Percentiles rank a stretch among this genome's conserved stretches.
Conservation (phyloP, 2,888 invertebrate species). For the Leptopilina myrica region DNA sequence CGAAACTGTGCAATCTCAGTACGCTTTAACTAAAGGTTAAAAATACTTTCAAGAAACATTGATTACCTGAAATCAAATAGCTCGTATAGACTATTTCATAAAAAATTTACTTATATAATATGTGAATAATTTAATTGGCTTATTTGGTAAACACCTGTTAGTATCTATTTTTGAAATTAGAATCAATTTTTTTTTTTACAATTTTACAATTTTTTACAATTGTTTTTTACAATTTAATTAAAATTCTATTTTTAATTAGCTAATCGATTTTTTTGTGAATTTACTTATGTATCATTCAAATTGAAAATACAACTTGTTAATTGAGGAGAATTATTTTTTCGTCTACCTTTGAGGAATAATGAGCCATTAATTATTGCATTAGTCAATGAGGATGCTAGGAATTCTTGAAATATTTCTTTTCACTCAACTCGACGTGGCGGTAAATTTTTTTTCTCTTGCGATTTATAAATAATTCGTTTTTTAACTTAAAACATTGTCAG, state of each 20-base stretch:
- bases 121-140: background rate
- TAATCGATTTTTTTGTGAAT: too few species aligned
- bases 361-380: background rate
- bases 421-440: conserved; percentile 4
- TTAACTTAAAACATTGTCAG: background rate
- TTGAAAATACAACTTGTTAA: too few species aligned
- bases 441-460: background rate
- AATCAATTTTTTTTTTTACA: too few species aligned
- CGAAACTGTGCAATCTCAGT: background rate
- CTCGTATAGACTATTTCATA: background rate
- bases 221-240: too few species aligned
- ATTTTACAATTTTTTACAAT: too few species aligned
- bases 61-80: conserved; percentile 7
- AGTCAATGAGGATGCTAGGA: background rate
- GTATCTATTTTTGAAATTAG: background rate
- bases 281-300: too few species aligned
- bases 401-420: background rate
- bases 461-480: background rate
- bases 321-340: background rate
- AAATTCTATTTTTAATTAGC: too few species aligned
- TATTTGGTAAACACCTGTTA: background rate
- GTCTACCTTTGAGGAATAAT: background rate
- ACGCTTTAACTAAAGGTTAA: background rate
- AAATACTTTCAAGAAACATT: conserved; percentile 15
- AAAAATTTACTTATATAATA: background rate